Evolutionary conservation across 2,888 invertebrate genomes (phyloP).

Genomic region (Luperina testacea): DNA sequence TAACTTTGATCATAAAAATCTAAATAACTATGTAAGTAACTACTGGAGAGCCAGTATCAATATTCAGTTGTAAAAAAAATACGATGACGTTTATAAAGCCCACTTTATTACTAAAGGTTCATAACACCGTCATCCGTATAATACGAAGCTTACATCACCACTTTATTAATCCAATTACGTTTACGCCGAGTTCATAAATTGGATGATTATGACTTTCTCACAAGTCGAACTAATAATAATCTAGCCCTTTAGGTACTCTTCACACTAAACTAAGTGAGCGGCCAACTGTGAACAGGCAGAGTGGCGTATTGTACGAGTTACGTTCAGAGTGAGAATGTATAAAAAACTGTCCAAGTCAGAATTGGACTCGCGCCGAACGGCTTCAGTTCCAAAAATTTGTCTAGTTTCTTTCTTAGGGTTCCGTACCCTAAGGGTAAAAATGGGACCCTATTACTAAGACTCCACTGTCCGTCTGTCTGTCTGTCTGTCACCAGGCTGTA

Average conservation of each 20-base stretch:
- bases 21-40: neutral
- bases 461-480: no score
- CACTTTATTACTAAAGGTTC: neutral
- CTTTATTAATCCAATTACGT: conserved; percentile 55
- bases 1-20: neutral
- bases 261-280: neutral
- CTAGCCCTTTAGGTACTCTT: neutral
- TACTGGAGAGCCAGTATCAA: neutral
- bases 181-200: conserved; percentile 22
- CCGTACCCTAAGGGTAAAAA: no score
- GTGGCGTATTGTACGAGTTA: neutral
- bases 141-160: conserved; percentile 34
- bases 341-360: neutral
- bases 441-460: no score
- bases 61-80: neutral
- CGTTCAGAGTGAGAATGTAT: neutral
- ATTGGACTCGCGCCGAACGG: neutral
- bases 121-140: conserved; percentile 29
- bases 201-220: conserved; percentile 36
- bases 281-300: neutral
- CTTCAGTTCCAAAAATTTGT: neutral
- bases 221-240: conserved; percentile 22
- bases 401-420: neutral
- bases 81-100: conserved; percentile 7
- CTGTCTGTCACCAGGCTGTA: no score